Evolutionary conservation across 2,888 invertebrate species (phyloP), one percentile per base, ranked within the genome.

Genomic region (Standfussiana lucernea): DNA sequence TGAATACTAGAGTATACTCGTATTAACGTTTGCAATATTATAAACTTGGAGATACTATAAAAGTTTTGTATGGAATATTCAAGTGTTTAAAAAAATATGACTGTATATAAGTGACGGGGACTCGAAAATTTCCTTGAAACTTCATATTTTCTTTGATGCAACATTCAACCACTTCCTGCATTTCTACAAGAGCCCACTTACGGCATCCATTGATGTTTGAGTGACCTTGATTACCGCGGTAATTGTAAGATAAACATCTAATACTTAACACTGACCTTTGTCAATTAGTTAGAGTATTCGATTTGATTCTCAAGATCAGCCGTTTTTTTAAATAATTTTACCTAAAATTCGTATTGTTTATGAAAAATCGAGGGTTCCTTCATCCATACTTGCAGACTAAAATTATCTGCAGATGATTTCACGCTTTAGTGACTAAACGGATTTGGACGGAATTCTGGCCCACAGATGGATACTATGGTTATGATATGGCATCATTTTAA

Each of bases 161-260:
- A 64, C 42, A 75, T 53, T 42, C 15, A 74, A 64, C 18, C 21
- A 56, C 75, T 85, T 82, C 84, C 79, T 82, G 50, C 37, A 66
- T 80, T 72, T 83, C 66, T 68, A 66, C 66, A 77, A 78, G 64
- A 75, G 75, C 61, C 40, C 72, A 53, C 59, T 78, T 75, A 77
- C 77, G 69, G 77, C 83, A 86, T 90, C 82, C 84, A 92, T 91
- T 90, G 79, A 84, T 87, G 67, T 79, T 59, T 67, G 65, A 77
- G 70, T 80, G 82, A 72, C 95, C 95, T 95, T 95, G 93, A 94
- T 93, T 89, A 88, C 86, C 82, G 79, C 90, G 92, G 90, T 93
- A 95, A 95, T 94, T 94, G 93, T 92, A 90, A 91, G 92, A 89
- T 93, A 95, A 95, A 96, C 92, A 94, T 90, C 87, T 53, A 86